These are phyloP conservation scores for Paracanthobrama guichenoti DNA, from an alignment of 2,113 vertebrate species.

Conservation along the genomic window DNA sequence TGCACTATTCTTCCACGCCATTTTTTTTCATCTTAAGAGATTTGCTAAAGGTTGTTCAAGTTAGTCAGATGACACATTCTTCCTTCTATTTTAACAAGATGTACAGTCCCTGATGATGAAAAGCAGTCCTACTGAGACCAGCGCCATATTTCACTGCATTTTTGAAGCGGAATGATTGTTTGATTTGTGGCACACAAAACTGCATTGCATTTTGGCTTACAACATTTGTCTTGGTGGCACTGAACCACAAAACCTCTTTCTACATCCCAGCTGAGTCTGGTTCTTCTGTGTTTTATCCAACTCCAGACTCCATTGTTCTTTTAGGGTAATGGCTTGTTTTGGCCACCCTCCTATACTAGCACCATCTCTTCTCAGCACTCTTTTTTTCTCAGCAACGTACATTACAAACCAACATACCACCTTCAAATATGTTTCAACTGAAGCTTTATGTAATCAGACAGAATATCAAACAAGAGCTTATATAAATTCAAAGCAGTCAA, in stretches of 20 bases:
- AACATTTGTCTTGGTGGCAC: background rate
- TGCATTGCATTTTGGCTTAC: background rate
- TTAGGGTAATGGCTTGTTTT: background rate
- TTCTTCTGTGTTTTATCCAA: background rate
- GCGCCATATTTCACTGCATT: background rate
- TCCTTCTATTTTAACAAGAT: background rate
- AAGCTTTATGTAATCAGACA: constrained; percentile 46
- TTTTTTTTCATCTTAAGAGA: background rate
- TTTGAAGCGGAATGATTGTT: background rate
- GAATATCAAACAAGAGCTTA: constrained; percentile 53
- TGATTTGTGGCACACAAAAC: background rate
- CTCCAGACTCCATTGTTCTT: background rate
- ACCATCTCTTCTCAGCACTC: no score
- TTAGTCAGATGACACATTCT: background rate
- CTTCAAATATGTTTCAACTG: constrained; percentile 32
- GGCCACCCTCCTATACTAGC: background rate
- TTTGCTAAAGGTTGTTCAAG: background rate
- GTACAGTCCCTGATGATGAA: background rate
- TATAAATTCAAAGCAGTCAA: constrained; percentile 51
- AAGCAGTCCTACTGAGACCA: background rate
- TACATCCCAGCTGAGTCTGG: background rate
- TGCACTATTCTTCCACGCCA: background rate
- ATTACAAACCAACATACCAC: constrained; percentile 8
- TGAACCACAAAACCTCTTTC: background rate
- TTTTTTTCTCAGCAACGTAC: no score